These are phyloP conservation scores for Bilobella aurantiaca DNA, from an alignment of 1,140 invertebrate genomes.

Conservation along the genomic window DNA sequence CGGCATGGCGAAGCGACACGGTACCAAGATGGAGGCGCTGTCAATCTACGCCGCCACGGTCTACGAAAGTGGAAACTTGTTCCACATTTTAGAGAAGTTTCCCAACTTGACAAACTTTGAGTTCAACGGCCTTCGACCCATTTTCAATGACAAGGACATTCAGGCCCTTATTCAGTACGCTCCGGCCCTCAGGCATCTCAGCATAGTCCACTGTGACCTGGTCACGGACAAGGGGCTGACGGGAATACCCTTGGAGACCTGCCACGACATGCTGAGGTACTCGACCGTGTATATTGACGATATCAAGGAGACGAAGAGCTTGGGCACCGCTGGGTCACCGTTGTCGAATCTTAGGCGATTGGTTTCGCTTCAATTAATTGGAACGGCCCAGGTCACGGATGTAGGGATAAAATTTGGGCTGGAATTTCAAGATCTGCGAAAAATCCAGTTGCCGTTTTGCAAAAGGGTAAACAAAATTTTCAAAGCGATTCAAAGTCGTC, in stretches of 20 bases:
- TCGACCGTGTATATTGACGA: neutral
- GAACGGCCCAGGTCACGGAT: neutral
- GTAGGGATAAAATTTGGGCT: neutral
- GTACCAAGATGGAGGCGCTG: neutral
- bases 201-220: neutral
- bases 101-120: neutral
- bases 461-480: neutral
- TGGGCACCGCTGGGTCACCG: neutral
- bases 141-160: neutral
- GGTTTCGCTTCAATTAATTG: neutral
- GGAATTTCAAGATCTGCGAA: neutral
- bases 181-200: neutral
- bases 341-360: neutral
- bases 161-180: neutral
- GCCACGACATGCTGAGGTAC: neutral
- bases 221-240: neutral
- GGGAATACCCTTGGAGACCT: neutral
- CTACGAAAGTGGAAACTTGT: conserved; percentile 1
- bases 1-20: neutral
- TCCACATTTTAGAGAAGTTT: neutral
- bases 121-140: neutral
- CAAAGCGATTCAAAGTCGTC: neutral
- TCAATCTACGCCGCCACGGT: neutral
- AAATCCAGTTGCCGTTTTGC: neutral
- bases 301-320: neutral